Evolutionary conservation across 1,140 invertebrate species (phyloP), one percentile per base, ranked within the genome.

Genomic region (Chionoecetes opilio): DNA sequence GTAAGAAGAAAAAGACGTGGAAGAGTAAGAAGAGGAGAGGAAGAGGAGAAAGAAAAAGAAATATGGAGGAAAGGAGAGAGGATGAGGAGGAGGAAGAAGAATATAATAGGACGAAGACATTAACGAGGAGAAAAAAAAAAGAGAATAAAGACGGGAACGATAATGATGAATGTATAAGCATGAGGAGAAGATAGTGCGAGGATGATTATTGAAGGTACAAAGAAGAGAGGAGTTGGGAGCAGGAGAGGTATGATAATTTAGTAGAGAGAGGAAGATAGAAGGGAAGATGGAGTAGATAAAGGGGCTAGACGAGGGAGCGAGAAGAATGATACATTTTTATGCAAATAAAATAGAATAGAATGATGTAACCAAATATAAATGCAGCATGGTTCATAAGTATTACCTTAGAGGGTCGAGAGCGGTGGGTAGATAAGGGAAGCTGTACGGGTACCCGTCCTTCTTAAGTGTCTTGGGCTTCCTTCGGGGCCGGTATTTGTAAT

Each of bases 401-500:
- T 53, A 95, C 94, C 94, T 95, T 53, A 95, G 90, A 17, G 94
- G 94, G 41, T 95, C 94, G 88, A 96, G 95, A 37, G 93, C 92
- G 0, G 95, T 91, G 87, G 95, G 93, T 38, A 94, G 95, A 75
- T 92, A 96, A 31, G 91, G 95, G 91, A 93, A 93, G 86, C 91
- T 95, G 86, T 95, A 93, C 37, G 95, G 91, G 91, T 93, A 96
- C 8, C 91, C 93, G 82, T 94, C 93, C 95, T 94, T 93, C 93
- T 94, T 93, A 37, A 96, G 92, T 0, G 93, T 94, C 93, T 96
- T 96, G 31, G 98, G 98, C 97, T 99, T 99, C 97, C 99, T 99
- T 97, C 99, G 98, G 9, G 99, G 99, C 96, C 99, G 97, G 97
- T 99, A 99, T 97, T 99, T 99, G 97, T 99, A 99, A 97, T 99